Base-by-base conservation (phyloP, 2,113 vertebrate genomes). In the Calypte anna region DNA sequence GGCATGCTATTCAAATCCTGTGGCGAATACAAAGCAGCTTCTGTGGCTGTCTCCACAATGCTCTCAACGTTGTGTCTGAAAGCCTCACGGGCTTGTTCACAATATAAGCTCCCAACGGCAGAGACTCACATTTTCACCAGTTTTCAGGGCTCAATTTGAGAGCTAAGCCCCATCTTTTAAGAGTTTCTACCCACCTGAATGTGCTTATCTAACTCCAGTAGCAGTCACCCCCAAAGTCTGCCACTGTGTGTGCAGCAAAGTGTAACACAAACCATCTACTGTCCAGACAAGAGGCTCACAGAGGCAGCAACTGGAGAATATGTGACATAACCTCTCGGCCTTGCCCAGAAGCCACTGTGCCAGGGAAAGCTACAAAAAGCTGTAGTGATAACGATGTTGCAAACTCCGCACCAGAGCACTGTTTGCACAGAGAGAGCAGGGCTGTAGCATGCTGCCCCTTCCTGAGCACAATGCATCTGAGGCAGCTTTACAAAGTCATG, bases 1-100 rank as follows among this genome's bases (percentile, higher is more conserved):
- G 82, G 88, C 54, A 53, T 1, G 23, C 84, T 76, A 78, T 55
- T 91, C 94, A 87, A 86, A 94, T 17, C 70, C 84, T 24, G 62
- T 12, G 6, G 1, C 36, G 93, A 89, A 94, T 87, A 91, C 36
- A 87, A 92, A 96, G 84, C 0, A 4, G 76, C n/a, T 84, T 20
- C 44, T 24, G 4, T 3, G 74, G 80, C 64, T 82, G 28, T 50
- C 82, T 46, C 51, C 13, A 9, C 40, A 76, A 82, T 3, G 72
- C 73, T 78, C 88, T 81, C 77, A 50, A 53, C 57, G 10, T 8
- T 61, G 73, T 68, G 89, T n/a, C 77, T 27, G 68, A 74, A 86
- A 51, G 69, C 79, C 76, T 88, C 33, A 9, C 4, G 36, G 84
- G 66, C 22, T 4, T 46, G 25, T 18, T 72, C 64, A 63, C 80